Base-by-base conservation (phyloP, 2,888 invertebrate genomes). In the Meliscaeva auricollis region DNA sequence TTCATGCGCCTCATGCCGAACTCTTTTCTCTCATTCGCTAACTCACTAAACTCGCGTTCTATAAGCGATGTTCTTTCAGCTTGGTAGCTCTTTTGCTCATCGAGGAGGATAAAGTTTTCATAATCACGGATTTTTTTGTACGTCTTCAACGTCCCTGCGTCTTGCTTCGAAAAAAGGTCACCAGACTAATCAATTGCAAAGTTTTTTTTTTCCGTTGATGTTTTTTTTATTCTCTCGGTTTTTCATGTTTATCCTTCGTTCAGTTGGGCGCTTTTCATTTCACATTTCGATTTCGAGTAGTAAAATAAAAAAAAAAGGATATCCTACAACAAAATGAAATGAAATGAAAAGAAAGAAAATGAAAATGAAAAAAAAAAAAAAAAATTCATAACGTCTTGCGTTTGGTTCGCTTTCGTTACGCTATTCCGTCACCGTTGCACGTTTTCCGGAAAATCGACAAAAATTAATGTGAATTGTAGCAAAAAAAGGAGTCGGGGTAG, bases 131-230 rank as follows among this genome's bases (percentile, higher is more conserved):
- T 17, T 46, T 30, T 62, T 66, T 52, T 75, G 9, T 11, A 15
- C 38, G 30, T 30, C 32, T 32, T 44, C 11, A 54, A 54, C 9
- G 30, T 46, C 46, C 20, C 30, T 26, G 44, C 22, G 22, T 41
- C n/a, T 26, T 46, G 62, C 15, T 64, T 48, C 13, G 48, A 74
- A 79, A 84, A 84, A 79, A 75, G 80, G 84, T 84, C 80, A 80
- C 84, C 80, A 84, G 84, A 84, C 84, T 84, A 80, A 80, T 84
- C 84, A 84, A 84, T 84, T 84, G 84, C 70, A 80, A 84, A 80
- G 66, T 80, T 84, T 75, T 66, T 58, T 58, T 17, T 56, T 64
- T n/a, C 35, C 26, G 41, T 30, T 66, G 5, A 50, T 44, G 32
- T 35, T 41, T 62, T 54, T 32, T 66, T 8, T 38, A 15, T 66